A percentile compares a stretch with the other conserved stretches of the same genome.
Evolutionary conservation across 2,888 invertebrate genomes (phyloP).

Genomic region (Gryllus longicercus): DNA sequence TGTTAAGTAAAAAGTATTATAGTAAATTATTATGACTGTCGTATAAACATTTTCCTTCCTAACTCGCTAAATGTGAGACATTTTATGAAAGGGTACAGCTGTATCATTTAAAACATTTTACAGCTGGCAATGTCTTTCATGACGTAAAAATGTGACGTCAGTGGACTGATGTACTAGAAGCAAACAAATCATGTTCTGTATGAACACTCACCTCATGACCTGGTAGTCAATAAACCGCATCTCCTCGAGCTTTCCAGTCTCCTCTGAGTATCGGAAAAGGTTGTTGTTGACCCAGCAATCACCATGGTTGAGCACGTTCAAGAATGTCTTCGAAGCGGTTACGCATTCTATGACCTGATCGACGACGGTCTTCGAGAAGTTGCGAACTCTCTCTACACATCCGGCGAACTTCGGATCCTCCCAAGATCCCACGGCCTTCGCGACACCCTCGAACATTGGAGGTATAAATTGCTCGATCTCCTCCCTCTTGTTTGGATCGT

Average conservation of each 20-base stretch:
- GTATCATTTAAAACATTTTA: too few species aligned
- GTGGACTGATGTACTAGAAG: too few species aligned
- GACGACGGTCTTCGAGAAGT: neutral
- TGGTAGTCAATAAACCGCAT: slow-evolving; percentile 37
- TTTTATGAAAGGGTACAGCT: too few species aligned
- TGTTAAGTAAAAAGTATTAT: too few species aligned
- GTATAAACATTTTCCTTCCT: too few species aligned
- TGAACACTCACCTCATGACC: neutral
- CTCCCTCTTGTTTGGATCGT: slow-evolving; percentile 20
- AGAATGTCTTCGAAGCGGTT: slow-evolving; percentile 19
- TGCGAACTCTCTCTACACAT: slow-evolving; percentile 24
- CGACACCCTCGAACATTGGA: slow-evolving; percentile 3
- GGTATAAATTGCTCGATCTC: neutral
- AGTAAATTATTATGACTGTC: too few species aligned
- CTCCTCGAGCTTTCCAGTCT: slow-evolving; percentile 20
- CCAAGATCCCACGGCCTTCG: slow-evolving; percentile 27
- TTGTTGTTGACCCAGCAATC: slow-evolving; percentile 37
- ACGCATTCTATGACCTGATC: slow-evolving; percentile 17
- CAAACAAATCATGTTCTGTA: too few species aligned
- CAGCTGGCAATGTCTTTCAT: too few species aligned
- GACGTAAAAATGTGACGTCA: too few species aligned
- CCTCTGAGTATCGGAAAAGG: slow-evolving; percentile 28
- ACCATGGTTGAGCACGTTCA: slow-evolving; percentile 35
- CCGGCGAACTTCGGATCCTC: slow-evolving; percentile 24
- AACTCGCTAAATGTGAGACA: too few species aligned